Evolutionary conservation across 2,113 vertebrate species (phyloP).

Genomic region (Cygnus buccinator): DNA sequence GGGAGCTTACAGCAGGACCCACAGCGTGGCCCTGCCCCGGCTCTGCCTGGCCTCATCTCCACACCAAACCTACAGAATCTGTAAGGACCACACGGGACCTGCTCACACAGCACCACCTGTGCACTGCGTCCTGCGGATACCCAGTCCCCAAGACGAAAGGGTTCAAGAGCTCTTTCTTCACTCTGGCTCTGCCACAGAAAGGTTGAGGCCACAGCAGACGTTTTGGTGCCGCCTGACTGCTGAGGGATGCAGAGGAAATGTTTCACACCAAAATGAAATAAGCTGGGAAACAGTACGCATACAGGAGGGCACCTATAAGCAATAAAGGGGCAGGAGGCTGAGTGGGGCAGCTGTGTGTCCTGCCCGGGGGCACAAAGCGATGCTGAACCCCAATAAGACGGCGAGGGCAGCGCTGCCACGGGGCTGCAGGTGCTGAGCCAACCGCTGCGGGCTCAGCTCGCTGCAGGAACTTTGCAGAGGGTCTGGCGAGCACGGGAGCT

Average conservation of each 20-base stretch:
- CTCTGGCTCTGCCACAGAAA: not conserved
- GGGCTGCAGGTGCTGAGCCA: not conserved
- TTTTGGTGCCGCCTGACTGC: not conserved
- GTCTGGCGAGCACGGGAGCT: not conserved
- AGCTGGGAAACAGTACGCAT: not conserved
- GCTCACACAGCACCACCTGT: not conserved
- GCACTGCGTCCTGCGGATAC: not conserved
- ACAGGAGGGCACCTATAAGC: not conserved
- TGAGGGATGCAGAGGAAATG: not conserved
- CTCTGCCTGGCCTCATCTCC: not conserved
- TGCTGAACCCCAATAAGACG: not conserved
- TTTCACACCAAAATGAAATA: not conserved
- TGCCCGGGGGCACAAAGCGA: not conserved
- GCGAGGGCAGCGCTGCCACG: fast-evolving
- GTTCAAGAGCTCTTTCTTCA: not conserved
- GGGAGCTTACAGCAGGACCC: fast-evolving
- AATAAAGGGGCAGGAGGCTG: not conserved
- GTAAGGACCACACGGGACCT: not conserved
- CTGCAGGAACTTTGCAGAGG: not conserved
- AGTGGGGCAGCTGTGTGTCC: not conserved
- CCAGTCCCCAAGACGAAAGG: not conserved
- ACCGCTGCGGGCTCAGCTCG: not conserved
- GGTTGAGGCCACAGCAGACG: not conserved
- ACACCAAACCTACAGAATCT: not conserved
- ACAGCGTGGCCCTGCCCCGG: not conserved